Conservation (phyloP, 2,888 invertebrate species). For the Beris morrisii region DNA sequence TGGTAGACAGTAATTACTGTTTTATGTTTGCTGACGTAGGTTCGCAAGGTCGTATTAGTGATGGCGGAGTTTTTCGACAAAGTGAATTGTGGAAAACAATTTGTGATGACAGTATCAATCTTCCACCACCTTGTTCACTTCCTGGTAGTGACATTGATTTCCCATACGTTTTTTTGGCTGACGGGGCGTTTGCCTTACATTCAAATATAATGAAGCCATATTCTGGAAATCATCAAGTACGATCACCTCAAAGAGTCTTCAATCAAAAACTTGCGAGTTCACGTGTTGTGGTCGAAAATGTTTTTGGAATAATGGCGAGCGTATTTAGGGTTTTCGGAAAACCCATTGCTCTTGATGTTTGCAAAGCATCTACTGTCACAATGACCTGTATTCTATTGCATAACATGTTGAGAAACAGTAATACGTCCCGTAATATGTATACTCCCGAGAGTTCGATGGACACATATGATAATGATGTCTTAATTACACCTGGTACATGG, state of each 20-base stretch:
- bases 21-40: constrained; percentile 38
- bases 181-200: constrained; percentile 19
- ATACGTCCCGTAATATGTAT: no score
- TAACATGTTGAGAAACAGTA: no score
- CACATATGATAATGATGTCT: no score
- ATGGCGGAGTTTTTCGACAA: constrained; percentile 11
- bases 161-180: constrained; percentile 25
- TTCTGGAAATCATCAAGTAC: constrained; percentile 8
- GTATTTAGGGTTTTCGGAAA: constrained; percentile 15
- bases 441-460: no score
- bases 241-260: constrained; percentile 1
- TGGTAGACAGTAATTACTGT: constrained; percentile 43
- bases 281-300: constrained; percentile 24
- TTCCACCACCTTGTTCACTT: constrained; percentile 1
- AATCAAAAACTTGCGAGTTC: constrained; percentile 8
- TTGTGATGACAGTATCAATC: neutral
- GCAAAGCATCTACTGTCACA: no score
- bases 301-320: constrained; percentile 14
- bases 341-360: neutral
- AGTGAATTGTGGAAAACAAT: neutral
- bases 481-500: no score
- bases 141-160: constrained; percentile 11
- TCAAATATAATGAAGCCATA: constrained; percentile 17
- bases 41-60: constrained; percentile 25
- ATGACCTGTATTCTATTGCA: no score